Evolutionary conservation across 2,113 vertebrate species (phyloP).

Genomic region (Corynorhinus townsendii): DNA sequence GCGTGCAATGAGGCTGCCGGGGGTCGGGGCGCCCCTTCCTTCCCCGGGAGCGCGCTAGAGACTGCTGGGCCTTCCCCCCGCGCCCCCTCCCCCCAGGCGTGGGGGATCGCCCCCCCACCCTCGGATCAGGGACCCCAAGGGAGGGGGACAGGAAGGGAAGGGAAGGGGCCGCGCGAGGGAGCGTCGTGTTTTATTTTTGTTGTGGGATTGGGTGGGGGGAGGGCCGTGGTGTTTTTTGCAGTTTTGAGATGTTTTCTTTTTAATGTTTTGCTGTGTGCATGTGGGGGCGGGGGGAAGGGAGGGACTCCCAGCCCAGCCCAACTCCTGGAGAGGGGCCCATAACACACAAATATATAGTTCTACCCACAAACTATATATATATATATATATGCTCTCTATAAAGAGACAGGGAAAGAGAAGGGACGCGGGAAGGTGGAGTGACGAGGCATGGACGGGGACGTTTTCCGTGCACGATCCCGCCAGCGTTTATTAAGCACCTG

Average conservation of each 20-base stretch:
- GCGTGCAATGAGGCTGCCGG: conserved; percentile 51
- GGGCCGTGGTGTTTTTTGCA: conserved; percentile 68
- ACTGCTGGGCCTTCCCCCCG: conserved; percentile 32
- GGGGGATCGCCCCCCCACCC: neutral
- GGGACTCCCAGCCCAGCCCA: conserved; percentile 56
- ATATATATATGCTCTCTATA: neutral
- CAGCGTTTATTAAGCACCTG: neutral
- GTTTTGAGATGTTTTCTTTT: conserved; percentile 72
- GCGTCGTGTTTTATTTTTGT: conserved; percentile 60
- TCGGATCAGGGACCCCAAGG: conserved; percentile 37
- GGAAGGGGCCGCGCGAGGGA: neutral
- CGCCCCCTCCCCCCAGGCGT: neutral
- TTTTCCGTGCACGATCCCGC: neutral
- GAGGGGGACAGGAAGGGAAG: neutral
- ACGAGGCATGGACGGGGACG: neutral
- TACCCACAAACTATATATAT: conserved; percentile 15
- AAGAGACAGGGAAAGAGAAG: neutral
- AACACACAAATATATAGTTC: conserved; percentile 26
- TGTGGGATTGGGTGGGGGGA: conserved; percentile 35
- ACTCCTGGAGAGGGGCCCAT: conserved; percentile 52
- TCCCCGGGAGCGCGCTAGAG: conserved; percentile 42
- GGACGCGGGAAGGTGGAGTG: neutral
- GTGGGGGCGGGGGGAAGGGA: conserved; percentile 55
- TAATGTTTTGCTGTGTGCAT: conserved; percentile 72
- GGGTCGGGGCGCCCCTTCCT: conserved; percentile 21